Evolutionary conservation across 2,113 vertebrate genomes (phyloP).

Genomic region (Sylvia atricapilla): DNA sequence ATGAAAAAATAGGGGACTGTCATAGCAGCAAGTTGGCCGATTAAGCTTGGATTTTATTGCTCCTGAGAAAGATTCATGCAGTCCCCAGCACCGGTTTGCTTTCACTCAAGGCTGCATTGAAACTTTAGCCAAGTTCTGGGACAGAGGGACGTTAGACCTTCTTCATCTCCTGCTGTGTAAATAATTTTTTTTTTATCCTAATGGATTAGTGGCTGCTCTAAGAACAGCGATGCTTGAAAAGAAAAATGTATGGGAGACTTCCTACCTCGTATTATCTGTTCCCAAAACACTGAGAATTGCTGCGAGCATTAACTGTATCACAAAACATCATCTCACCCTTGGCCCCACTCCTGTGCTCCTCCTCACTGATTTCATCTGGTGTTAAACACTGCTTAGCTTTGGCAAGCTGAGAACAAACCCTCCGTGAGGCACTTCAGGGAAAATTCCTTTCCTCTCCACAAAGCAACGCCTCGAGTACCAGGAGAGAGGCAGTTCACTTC

Average conservation of each 20-base stretch:
- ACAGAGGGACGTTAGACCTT: background rate
- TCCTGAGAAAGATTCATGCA: background rate
- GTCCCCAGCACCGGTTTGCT: background rate
- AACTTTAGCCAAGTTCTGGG: background rate
- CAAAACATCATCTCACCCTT: background rate
- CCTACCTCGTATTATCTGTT: background rate
- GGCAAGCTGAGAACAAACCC: background rate
- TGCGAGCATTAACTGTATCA: background rate
- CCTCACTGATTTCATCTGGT: background rate
- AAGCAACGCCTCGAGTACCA: accelerated
- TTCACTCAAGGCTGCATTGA: background rate
- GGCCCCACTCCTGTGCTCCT: background rate
- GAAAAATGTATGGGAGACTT: background rate
- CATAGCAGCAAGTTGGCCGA: background rate
- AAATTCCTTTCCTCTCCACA: background rate
- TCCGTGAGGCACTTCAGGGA: background rate
- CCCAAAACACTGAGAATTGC: background rate
- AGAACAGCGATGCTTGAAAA: background rate
- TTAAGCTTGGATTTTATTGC: background rate
- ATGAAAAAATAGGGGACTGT: background rate
- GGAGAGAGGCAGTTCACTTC: background rate
- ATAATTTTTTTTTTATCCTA: background rate
- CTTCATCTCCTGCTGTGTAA: background rate
- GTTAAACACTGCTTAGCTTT: background rate
- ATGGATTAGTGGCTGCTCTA: background rate